Percentiles rank a stretch among this genome's conserved stretches.
These are phyloP conservation scores for Chloromyia formosa DNA, from an alignment of 2,888 invertebrate species.

Conservation along the genomic window DNA sequence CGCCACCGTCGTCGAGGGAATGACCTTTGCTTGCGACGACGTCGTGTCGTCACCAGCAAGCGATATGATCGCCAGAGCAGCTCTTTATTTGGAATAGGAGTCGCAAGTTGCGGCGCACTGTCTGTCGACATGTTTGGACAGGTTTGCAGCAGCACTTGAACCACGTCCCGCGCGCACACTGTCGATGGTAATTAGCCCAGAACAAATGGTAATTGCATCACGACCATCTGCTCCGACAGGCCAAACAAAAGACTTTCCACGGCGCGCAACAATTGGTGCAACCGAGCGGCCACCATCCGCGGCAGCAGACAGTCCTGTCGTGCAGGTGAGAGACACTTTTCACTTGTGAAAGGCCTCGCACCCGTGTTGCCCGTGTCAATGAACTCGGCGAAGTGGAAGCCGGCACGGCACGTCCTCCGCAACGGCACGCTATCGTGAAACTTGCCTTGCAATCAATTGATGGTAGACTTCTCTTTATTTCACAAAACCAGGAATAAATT, in stretches of 20 bases:
- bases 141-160: slow-evolving; percentile 4
- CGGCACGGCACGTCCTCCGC: too few species aligned
- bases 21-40: slow-evolving; percentile 38
- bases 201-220: slow-evolving; percentile 20
- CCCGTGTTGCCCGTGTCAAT: neutral
- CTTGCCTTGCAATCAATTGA: too few species aligned
- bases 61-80: neutral
- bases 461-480: neutral
- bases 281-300: neutral
- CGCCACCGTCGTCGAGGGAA: slow-evolving; percentile 2
- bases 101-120: slow-evolving; percentile 3
- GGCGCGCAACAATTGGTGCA: neutral
- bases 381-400: neutral
- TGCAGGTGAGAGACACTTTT: too few species aligned
- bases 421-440: too few species aligned
- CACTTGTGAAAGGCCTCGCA: too few species aligned
- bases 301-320: too few species aligned
- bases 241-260: neutral
- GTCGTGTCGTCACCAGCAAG: slow-evolving; percentile 28
- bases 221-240: neutral
- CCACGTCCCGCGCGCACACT: neutral
- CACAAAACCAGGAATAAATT: neutral
- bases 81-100: neutral
- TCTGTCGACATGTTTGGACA: slow-evolving; percentile 20
- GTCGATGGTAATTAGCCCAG: slow-evolving; percentile 16